phyloP scores from a whole-genome alignment of 2,888 invertebrate genomes.

The Phymatocera aterrima region DNA sequence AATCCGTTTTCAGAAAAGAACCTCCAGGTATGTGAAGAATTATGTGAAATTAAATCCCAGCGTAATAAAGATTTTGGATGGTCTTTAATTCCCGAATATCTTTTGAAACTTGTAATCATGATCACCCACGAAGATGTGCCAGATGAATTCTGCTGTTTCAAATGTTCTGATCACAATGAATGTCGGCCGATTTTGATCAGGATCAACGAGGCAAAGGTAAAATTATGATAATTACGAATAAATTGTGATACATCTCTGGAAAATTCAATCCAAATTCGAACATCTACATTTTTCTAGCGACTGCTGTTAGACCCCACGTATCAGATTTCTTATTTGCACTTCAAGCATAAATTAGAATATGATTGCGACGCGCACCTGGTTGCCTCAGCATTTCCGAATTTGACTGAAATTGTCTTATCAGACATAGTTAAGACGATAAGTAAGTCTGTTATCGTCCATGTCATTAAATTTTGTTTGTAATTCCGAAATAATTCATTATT shows the following conservation, averaged over 20 bases:
- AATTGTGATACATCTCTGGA: background rate
- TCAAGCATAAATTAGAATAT: background rate
- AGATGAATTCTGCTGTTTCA: background rate
- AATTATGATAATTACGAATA: background rate
- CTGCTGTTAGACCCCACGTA: background rate
- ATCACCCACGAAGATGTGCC: background rate
- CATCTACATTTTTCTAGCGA: background rate
- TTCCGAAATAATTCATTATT: no score
- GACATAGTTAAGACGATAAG: no score
- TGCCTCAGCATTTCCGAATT: background rate
- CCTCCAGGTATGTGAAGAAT: background rate
- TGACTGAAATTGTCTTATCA: background rate
- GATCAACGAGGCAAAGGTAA: conserved; percentile 11
- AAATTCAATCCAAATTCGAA: background rate
- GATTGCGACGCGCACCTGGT: conserved; percentile 7
- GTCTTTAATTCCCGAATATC: background rate
- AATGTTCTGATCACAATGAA: background rate
- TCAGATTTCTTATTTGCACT: background rate
- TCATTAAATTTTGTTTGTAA: no score
- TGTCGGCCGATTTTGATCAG: background rate
- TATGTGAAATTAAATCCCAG: background rate
- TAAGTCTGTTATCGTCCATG: no score
- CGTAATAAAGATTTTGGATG: background rate
- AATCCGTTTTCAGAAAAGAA: background rate
- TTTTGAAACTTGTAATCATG: background rate